phyloP scores from a whole-genome alignment of 2,113 vertebrate species.

The Typhlomys cinereus region DNA sequence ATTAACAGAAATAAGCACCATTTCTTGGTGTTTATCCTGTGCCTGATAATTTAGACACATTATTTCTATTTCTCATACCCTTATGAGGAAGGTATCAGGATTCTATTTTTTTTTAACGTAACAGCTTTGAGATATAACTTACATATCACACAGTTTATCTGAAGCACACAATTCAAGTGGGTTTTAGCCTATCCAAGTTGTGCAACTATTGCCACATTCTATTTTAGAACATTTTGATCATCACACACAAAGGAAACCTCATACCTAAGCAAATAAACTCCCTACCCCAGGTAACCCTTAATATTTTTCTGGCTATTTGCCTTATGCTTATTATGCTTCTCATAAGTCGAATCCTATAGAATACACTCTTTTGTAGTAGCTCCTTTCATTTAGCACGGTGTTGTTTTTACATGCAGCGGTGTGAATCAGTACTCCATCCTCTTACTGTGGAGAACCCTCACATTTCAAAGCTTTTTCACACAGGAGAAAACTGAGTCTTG shows the following conservation, averaged over 20 bases:
- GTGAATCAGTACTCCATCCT: neutral
- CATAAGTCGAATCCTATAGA: neutral
- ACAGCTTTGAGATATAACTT: neutral
- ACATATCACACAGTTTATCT: neutral
- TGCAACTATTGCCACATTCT: neutral
- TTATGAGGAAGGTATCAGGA: neutral
- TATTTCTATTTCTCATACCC: neutral
- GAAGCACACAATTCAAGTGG: neutral
- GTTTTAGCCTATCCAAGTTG: slow-evolving; percentile 7
- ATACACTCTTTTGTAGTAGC: neutral
- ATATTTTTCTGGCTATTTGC: neutral
- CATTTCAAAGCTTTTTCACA: neutral
- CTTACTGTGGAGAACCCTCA: neutral
- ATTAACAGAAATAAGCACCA: neutral
- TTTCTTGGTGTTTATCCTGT: neutral
- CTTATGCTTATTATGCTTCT: neutral
- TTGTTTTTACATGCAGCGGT: neutral
- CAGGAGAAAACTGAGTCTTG: neutral
- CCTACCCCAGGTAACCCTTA: neutral
- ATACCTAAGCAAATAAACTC: neutral
- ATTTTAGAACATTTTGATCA: slow-evolving; percentile 34
- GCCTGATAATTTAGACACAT: neutral
- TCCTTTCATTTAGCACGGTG: neutral
- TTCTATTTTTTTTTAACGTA: neutral
- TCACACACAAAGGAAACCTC: neutral